These are phyloP conservation scores for Hozukius guyotensis DNA, from an alignment of 2,797 vertebrate species.

Conservation along the genomic window DNA sequence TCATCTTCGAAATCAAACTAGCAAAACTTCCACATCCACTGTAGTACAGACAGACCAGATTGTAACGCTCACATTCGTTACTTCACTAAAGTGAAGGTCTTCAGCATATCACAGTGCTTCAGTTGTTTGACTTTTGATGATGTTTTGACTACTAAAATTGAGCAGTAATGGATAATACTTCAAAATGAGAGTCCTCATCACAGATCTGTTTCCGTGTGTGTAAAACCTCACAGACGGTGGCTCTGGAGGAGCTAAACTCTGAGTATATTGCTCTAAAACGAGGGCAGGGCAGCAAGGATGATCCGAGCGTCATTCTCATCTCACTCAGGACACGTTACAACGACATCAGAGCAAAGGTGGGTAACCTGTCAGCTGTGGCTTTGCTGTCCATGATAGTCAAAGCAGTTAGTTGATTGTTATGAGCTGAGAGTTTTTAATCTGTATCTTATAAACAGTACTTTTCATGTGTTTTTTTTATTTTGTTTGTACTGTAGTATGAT, in stretches of 20 bases:
- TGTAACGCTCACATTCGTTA: background rate
- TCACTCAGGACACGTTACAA: constrained; percentile 70
- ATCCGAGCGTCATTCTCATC: constrained; percentile 40
- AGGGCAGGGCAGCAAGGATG: constrained; percentile 54
- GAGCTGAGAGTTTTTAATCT: background rate
- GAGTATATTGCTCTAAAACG: constrained; percentile 72
- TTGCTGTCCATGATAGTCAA: background rate
- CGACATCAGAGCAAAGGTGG: constrained; percentile 74
- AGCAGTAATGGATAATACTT: background rate
- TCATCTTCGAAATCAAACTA: too few species aligned
- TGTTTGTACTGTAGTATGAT: constrained; percentile 74
- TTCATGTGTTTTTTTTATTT: background rate
- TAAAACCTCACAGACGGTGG: constrained; percentile 62
- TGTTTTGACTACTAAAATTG: background rate
- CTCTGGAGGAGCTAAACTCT: constrained; percentile 73
- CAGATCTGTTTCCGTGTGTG: background rate
- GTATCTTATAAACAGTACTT: background rate
- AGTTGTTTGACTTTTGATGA: background rate
- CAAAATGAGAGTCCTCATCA: background rate
- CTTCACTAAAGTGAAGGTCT: background rate
- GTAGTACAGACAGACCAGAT: background rate
- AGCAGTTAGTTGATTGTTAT: background rate
- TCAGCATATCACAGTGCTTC: background rate
- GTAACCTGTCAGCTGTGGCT: background rate
- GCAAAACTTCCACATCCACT: background rate